A percentile compares a stretch with the other conserved stretches of the same genome.
Evolutionary conservation across 1,140 invertebrate genomes (phyloP).

Genomic region (Drosophila equinoxialis): DNA sequence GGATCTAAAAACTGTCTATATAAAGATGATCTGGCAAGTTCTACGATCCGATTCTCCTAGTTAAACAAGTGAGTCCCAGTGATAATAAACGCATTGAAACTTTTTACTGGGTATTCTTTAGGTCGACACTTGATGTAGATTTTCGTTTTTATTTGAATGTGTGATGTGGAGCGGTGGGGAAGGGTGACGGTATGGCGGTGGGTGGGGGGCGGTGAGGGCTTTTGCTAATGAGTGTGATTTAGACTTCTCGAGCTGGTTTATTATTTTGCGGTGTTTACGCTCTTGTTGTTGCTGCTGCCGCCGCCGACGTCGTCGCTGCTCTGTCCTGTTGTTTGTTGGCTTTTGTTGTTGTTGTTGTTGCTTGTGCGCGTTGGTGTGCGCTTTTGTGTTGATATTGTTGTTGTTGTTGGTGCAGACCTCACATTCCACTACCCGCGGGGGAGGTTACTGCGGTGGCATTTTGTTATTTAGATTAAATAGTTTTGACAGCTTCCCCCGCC

Average conservation of each 20-base stretch:
- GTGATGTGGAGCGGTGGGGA: conserved; percentile 34
- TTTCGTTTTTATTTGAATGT: conserved; percentile 44
- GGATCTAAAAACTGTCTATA: no score
- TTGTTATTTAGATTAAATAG: conserved; percentile 77
- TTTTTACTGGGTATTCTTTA: not conserved
- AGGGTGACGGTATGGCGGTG: not conserved
- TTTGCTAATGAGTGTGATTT: conserved; percentile 81
- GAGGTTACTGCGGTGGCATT: conserved; percentile 39
- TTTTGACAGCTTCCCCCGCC: conserved; percentile 64
- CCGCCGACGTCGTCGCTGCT: not conserved
- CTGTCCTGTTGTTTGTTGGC: conserved; percentile 23
- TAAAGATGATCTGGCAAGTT: no score
- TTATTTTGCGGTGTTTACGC: conserved; percentile 80
- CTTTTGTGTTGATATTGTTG: conserved; percentile 53
- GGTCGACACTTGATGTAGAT: not conserved
- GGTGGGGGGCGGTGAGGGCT: conserved; percentile 37
- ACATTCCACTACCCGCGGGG: not conserved
- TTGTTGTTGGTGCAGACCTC: conserved; percentile 22
- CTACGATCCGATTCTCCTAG: no score
- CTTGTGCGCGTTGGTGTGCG: conserved; percentile 54
- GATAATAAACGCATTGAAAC: no score
- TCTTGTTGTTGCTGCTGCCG: conserved; percentile 60
- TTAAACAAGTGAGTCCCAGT: no score
- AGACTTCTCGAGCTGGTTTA: conserved; percentile 80
- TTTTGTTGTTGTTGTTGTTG: conserved; percentile 36